Evolutionary conservation across 2,797 vertebrate species (phyloP).

Genomic region (Bradypus variegatus): DNA sequence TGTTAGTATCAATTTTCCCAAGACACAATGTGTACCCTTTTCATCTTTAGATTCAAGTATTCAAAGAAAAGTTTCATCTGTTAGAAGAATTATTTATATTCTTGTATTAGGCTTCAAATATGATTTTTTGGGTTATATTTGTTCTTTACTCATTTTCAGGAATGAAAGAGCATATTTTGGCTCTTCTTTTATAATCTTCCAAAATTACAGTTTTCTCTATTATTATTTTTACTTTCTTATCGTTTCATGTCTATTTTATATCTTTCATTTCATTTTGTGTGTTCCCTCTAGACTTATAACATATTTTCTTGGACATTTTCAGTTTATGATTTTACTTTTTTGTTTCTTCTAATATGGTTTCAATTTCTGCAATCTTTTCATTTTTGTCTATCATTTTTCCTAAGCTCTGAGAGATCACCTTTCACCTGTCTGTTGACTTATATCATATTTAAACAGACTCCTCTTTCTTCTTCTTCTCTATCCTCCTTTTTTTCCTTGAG

Average conservation of each 20-base stretch:
- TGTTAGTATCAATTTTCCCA: neutral
- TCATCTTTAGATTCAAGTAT: neutral
- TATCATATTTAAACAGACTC: neutral
- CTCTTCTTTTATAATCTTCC: neutral
- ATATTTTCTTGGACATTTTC: conserved; percentile 1
- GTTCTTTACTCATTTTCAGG: neutral
- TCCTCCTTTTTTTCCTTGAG: neutral
- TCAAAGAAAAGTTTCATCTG: neutral
- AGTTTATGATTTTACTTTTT: neutral
- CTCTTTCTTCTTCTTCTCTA: neutral
- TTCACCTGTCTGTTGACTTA: neutral
- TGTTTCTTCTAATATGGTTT: neutral
- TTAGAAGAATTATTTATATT: neutral
- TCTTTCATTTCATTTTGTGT: conserved; percentile 12
- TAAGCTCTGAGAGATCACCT: neutral
- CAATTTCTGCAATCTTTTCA: neutral
- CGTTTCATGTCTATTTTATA: neutral
- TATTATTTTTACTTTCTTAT: neutral
- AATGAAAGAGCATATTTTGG: neutral
- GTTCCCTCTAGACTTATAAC: neutral
- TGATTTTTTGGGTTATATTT: neutral
- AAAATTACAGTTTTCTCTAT: conserved; percentile 8
- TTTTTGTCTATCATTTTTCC: neutral
- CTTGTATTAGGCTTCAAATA: neutral
- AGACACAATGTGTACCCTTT: neutral